Evolutionary conservation across 2,888 invertebrate genomes (phyloP).

Genomic region (Didymodactylos carnosus): DNA sequence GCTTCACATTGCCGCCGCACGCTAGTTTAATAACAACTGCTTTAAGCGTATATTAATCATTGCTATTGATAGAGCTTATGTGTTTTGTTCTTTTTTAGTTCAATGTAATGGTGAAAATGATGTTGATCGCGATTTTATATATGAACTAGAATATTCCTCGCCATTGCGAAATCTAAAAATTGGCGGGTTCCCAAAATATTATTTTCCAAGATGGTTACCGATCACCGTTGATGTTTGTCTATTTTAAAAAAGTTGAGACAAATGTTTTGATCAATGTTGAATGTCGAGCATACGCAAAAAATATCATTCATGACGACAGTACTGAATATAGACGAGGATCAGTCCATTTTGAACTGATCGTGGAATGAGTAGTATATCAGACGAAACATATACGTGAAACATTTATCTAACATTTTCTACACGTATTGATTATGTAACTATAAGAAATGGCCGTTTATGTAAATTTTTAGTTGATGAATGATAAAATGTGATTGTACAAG

Average conservation of each 20-base stretch:
- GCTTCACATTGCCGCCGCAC: too few species aligned
- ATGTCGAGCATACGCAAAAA: constrained; percentile 8
- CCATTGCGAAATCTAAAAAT: background rate
- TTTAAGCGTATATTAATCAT: too few species aligned
- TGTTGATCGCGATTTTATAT: constrained; percentile 4
- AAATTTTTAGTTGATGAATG: too few species aligned
- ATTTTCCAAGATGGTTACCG: constrained; percentile 13
- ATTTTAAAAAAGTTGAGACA: constrained; percentile 3
- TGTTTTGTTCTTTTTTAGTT: background rate
- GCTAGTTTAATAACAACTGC: too few species aligned
- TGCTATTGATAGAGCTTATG: too few species aligned
- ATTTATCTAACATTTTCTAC: too few species aligned
- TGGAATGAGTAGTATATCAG: too few species aligned
- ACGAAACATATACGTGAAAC: too few species aligned
- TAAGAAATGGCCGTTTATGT: too few species aligned
- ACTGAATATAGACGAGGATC: constrained; percentile 75
- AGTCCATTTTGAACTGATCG: constrained; percentile 79
- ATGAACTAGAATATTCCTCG: constrained; percentile 1
- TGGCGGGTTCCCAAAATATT: constrained; percentile 4
- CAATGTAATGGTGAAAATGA: constrained; percentile 3
- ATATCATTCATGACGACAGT: constrained; percentile 44
- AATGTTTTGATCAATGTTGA: constrained; percentile 9
- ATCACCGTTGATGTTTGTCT: constrained; percentile 7
- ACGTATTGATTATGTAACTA: too few species aligned
- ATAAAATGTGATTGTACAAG: too few species aligned